phyloP scores from a whole-genome alignment of 2,797 vertebrate species.

The Champsocephalus esox region DNA sequence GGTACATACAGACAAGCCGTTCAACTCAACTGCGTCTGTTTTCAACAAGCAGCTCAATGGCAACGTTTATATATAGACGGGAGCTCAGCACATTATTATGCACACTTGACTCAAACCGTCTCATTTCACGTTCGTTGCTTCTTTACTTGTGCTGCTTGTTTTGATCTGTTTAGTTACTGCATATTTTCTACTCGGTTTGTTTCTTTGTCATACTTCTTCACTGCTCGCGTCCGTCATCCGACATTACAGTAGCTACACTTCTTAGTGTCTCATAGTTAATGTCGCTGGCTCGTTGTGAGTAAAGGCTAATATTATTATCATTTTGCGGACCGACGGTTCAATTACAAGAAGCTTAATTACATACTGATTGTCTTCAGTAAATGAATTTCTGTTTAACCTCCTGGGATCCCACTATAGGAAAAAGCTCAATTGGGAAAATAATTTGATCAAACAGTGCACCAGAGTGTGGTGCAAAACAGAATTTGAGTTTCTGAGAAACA shows the following conservation, averaged over 20 bases:
- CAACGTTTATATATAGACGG: slow-evolving; percentile 73
- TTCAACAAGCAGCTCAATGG: slow-evolving; percentile 70
- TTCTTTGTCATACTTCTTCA: slow-evolving; percentile 35
- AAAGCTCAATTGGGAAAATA: slow-evolving; percentile 43
- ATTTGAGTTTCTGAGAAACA: slow-evolving; percentile 21
- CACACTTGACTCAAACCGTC: slow-evolving; percentile 59
- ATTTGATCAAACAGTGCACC: slow-evolving; percentile 40
- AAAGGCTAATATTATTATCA: slow-evolving; percentile 68
- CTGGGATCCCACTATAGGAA: slow-evolving; percentile 48
- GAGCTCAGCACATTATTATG: slow-evolving; percentile 60
- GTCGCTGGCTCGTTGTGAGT: slow-evolving; percentile 48
- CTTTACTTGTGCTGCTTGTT: slow-evolving; percentile 37
- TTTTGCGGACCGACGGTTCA: slow-evolving; percentile 70
- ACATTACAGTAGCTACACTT: slow-evolving; percentile 12
- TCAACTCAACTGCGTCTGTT: slow-evolving; percentile 63
- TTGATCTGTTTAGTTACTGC: slow-evolving; percentile 46
- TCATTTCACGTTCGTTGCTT: slow-evolving; percentile 34
- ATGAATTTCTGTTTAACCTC: slow-evolving; percentile 70
- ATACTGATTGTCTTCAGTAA: slow-evolving; percentile 72
- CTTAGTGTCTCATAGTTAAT: slow-evolving; percentile 36
- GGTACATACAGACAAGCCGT: slow-evolving; percentile 60
- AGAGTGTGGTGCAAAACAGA: slow-evolving; percentile 20
- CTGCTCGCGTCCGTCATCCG: slow-evolving; percentile 20
- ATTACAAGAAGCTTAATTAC: slow-evolving; percentile 79
- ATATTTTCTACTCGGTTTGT: slow-evolving; percentile 39